Conservation (phyloP, 2,113 vertebrate species). For the Pituophis catenifer region DNA sequence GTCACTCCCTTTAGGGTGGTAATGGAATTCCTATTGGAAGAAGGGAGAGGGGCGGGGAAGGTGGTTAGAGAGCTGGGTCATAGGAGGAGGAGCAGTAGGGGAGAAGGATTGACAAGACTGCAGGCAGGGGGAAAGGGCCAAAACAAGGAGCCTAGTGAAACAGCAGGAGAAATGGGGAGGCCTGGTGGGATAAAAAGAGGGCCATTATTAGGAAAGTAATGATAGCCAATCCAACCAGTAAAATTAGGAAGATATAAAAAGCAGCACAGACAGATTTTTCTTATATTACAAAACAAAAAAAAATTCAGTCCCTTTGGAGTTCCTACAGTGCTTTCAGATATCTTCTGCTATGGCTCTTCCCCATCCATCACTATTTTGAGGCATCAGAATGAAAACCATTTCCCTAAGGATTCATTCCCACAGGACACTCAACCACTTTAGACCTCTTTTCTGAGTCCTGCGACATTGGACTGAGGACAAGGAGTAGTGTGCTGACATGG, state of each 20-base stretch:
- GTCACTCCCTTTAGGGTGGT: slow-evolving; percentile 80
- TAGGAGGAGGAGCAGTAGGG: not conserved
- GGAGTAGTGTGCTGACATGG: not conserved
- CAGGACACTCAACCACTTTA: not conserved
- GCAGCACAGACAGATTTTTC: not conserved
- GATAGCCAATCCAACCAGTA: not conserved
- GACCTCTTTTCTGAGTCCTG: not conserved
- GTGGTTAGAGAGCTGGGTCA: slow-evolving; percentile 41
- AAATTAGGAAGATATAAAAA: not conserved
- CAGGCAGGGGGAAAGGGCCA: slow-evolving; percentile 18
- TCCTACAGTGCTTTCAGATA: not conserved
- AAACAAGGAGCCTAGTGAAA: slow-evolving; percentile 22
- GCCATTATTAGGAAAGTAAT: slow-evolving; percentile 11
- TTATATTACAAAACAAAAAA: not conserved
- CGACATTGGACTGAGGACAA: not conserved
- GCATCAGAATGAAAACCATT: not conserved
- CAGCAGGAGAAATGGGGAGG: not conserved
- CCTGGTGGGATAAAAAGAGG: slow-evolving; percentile 6
- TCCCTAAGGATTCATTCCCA: not conserved
- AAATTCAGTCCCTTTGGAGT: not conserved
- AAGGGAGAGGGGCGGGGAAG: slow-evolving; percentile 22
- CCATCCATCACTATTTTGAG: not conserved
- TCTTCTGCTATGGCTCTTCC: not conserved
- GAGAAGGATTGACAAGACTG: slow-evolving; percentile 4
- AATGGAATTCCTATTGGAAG: slow-evolving; percentile 88